A percentile compares a stretch with the other conserved stretches of the same genome.
phyloP scores from a whole-genome alignment of 2,888 invertebrate genomes.

The Acanthopleura granulata region DNA sequence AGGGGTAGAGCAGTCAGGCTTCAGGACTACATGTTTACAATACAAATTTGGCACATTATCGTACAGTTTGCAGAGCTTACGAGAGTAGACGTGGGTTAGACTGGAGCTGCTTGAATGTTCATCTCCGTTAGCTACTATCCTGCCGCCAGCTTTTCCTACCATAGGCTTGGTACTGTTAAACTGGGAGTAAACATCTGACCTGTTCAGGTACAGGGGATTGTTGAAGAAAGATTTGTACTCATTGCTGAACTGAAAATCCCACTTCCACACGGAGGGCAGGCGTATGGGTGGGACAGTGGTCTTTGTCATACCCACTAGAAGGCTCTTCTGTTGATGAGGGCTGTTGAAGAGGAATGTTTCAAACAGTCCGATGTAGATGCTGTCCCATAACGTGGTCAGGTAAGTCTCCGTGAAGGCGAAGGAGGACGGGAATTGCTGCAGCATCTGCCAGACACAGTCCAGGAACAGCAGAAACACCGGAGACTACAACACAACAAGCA shows the following conservation, averaged over 20 bases:
- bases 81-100: conserved; percentile 28
- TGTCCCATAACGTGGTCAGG: conserved; percentile 92
- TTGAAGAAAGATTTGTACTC: conserved; percentile 85
- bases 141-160: background rate
- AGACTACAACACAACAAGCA: conserved; percentile 73
- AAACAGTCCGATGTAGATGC: conserved; percentile 87
- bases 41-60: background rate
- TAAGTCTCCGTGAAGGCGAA: conserved; percentile 95
- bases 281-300: conserved; percentile 19
- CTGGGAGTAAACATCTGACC: conserved; percentile 24
- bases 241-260: conserved; percentile 88
- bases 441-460: conserved; percentile 93
- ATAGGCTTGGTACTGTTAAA: background rate
- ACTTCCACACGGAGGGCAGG: conserved; percentile 81
- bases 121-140: too few relatives aligned
- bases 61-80: conserved; percentile 66
- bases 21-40: conserved; percentile 28
- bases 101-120: conserved; percentile 58
- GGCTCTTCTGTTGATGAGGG: conserved; percentile 81
- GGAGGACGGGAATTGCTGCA: conserved; percentile 87
- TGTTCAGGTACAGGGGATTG: conserved; percentile 80
- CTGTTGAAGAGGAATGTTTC: conserved; percentile 94
- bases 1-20: conserved; percentile 38
- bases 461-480: conserved; percentile 92
- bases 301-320: conserved; percentile 59